These are phyloP conservation scores for Formica aserva DNA, from an alignment of 2,888 invertebrate species.

Conservation along the genomic window DNA sequence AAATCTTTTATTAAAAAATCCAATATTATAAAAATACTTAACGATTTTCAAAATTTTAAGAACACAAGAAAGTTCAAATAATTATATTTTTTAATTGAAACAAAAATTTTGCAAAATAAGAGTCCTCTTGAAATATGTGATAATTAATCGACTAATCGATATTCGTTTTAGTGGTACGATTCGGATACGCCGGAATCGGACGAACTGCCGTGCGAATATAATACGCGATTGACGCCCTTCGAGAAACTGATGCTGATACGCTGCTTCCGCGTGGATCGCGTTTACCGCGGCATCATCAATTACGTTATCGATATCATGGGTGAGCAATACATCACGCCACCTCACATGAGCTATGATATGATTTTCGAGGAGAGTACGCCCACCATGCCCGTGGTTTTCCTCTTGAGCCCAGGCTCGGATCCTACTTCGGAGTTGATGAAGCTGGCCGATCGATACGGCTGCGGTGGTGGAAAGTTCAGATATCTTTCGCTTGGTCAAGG, in stretches of 20 bases:
- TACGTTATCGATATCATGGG: constrained; percentile 94
- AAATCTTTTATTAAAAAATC: background rate
- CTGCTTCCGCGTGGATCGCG: constrained; percentile 96
- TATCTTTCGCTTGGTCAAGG: constrained; percentile 97
- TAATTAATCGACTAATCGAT: background rate
- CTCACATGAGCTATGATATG: constrained; percentile 91
- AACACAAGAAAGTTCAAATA: background rate
- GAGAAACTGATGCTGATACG: constrained; percentile 93
- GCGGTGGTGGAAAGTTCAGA: constrained; percentile 91
- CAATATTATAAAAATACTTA: background rate
- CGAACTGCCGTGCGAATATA: constrained; percentile 91
- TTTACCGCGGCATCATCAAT: constrained; percentile 94
- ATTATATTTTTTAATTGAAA: background rate
- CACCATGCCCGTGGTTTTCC: constrained; percentile 95
- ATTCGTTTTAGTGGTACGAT: constrained; percentile 91
- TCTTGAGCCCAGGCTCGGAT: constrained; percentile 97
- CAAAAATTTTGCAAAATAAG: background rate
- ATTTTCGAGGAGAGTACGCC: constrained; percentile 95
- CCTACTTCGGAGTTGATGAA: constrained; percentile 95
- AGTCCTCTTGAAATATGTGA: background rate
- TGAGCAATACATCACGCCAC: constrained; percentile 95
- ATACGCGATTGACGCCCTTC: constrained; percentile 89
- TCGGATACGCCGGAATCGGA: constrained; percentile 92
- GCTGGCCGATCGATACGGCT: constrained; percentile 90
- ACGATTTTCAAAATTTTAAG: background rate